Base-by-base conservation (phyloP, 2,888 invertebrate species). In the Pogonocherus hispidulus region DNA sequence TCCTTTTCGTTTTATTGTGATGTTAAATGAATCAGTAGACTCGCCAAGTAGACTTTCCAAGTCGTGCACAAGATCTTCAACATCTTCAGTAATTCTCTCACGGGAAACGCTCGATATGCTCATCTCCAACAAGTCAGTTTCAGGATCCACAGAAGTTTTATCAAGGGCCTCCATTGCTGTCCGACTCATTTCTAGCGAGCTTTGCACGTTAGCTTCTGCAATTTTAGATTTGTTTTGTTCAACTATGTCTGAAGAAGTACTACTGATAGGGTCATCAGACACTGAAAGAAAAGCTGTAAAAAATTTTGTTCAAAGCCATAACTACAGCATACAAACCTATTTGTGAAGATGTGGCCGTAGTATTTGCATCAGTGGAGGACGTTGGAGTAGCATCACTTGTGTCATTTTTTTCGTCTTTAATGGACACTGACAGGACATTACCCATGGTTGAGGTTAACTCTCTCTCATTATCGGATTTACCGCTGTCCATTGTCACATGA, bases 21-120 rank as follows among this genome's bases (percentile, higher is more conserved):
- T 69, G 64, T 70, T 73, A 70, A 78, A 78, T 9, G 79, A 67
- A 44, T 78, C 76, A 3, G 78, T 72, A 1, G 81, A 70, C 63
- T 80, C 83, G 1, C 83, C 85, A 56, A 86, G 76, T 49, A 86
- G 76, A 57, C 83, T 85, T 62, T 86, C 85, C 64, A 86, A 76
- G 70, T 86, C 86, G 57, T 84, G 83, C n/a, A 84, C 85, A 66
- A 86, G 80, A 74, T 86, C 86, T 67, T 86, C 85, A 19, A 85
- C 84, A 76, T 85, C 83, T 74, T 85, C 85, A 14, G 83, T 83
- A 62, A 84, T 84, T 71, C 81, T 80, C 57, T 81, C 84, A 46
- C 71, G 72, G 0, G 80, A 63, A 16, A 80, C 78, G 57, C 78
- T 72, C 9, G 75, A 72, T 52, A 83, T 81, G 22, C 77, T 80